Percentiles rank a stretch among this genome's conserved stretches.
phyloP scores from a whole-genome alignment of 1,140 invertebrate species.

The Araneus ventricosus region DNA sequence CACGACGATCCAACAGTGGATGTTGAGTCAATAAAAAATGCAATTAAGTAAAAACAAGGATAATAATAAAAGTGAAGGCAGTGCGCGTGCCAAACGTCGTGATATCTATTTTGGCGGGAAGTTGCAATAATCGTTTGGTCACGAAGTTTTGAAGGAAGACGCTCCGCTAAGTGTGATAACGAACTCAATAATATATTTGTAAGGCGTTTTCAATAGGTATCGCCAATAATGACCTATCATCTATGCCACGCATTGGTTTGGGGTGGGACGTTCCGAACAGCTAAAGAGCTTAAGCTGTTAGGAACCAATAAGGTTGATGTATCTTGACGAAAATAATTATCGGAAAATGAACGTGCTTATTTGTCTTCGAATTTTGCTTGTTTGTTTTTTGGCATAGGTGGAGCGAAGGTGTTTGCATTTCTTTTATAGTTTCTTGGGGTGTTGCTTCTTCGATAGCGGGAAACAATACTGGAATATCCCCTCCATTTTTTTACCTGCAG shows the following conservation, averaged over 20 bases:
- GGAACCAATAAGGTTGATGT: constrained; percentile 25
- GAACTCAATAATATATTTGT: constrained; percentile 58
- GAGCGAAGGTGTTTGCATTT: not conserved
- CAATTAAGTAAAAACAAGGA: constrained; percentile 54
- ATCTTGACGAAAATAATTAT: constrained; percentile 31
- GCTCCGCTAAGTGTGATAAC: constrained; percentile 54
- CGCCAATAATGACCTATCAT: not conserved
- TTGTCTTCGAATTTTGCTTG: not conserved
- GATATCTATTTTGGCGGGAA: constrained; percentile 67
- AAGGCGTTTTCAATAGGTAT: constrained; percentile 58
- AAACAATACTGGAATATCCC: too few relatives aligned
- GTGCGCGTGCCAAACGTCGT: constrained; percentile 63
- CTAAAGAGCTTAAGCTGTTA: constrained; percentile 28
- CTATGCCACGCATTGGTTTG: not conserved
- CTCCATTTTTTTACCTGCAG: too few relatives aligned
- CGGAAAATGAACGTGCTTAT: not conserved
- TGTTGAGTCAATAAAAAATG: constrained; percentile 70
- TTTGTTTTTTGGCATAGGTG: not conserved
- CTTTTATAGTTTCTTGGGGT: not conserved
- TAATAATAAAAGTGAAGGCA: constrained; percentile 16
- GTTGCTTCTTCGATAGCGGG: too few relatives aligned
- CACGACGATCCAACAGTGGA: constrained; percentile 58
- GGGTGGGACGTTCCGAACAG: not conserved
- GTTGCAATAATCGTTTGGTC: constrained; percentile 66
- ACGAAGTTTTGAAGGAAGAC: constrained; percentile 40